phyloP scores from a whole-genome alignment of 2,113 vertebrate genomes.

The Spheniscus mendiculus region DNA sequence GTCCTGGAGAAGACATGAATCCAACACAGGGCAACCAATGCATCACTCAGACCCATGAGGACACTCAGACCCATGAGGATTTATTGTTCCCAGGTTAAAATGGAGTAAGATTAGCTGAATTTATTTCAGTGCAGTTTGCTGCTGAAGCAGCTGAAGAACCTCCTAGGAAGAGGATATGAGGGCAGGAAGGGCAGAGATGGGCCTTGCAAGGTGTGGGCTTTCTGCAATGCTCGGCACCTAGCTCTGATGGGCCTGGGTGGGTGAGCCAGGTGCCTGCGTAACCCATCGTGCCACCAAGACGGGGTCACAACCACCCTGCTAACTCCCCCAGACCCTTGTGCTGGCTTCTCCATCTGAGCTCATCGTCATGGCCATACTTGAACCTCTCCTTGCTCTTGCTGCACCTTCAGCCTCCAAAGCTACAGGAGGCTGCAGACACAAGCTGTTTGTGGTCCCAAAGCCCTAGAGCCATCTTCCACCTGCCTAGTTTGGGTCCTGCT shows the following conservation, averaged over 20 bases:
- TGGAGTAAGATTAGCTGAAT: neutral
- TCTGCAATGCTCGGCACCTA: neutral
- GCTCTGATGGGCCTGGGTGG: neutral
- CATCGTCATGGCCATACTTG: fast-evolving
- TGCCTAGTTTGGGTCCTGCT: neutral
- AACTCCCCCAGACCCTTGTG: neutral
- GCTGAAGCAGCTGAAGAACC: neutral
- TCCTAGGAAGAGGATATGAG: neutral
- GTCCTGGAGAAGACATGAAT: neutral
- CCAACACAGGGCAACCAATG: fast-evolving
- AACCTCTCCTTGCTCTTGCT: neutral
- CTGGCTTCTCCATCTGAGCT: neutral
- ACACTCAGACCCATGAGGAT: neutral
- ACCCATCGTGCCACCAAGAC: neutral
- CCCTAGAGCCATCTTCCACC: neutral
- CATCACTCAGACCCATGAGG: neutral
- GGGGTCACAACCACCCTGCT: neutral
- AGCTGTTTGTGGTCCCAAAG: neutral
- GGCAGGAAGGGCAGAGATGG: neutral
- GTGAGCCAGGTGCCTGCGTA: neutral
- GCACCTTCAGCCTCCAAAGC: neutral
- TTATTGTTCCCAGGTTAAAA: neutral
- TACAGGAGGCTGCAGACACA: neutral
- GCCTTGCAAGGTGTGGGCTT: neutral
- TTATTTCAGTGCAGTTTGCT: neutral